Percentiles rank a stretch among this genome's conserved stretches.
Evolutionary conservation across 2,113 vertebrate species (phyloP).

Genomic region (Channa argus): DNA sequence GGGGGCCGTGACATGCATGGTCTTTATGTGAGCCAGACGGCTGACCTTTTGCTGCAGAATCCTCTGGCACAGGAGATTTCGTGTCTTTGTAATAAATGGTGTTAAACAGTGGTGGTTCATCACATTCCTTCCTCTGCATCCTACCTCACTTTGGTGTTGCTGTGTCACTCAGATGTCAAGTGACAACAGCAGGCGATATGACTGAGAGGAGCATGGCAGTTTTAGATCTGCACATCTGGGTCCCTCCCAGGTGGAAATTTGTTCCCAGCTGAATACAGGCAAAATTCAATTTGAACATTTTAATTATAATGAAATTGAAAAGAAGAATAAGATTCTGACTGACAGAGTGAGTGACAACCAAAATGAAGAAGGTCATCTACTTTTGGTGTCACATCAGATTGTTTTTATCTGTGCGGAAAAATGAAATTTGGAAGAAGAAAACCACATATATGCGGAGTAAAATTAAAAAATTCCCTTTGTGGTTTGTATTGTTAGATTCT

Average conservation of each 20-base stretch:
- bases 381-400: conserved; percentile 21
- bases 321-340: background rate
- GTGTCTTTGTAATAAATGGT: conserved; percentile 74
- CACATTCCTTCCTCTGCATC: conserved; percentile 20
- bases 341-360: conserved; percentile 7
- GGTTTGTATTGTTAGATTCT: conserved; percentile 6
- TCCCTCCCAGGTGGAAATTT: conserved; percentile 33
- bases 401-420: conserved; percentile 10
- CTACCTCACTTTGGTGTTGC: conserved; percentile 4
- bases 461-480: conserved; percentile 7
- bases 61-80: conserved; percentile 47
- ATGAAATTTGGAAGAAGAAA: conserved; percentile 11
- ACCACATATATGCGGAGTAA: background rate
- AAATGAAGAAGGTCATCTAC: conserved; percentile 15
- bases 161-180: conserved; percentile 53
- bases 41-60: conserved; percentile 76
- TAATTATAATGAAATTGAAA: conserved; percentile 39
- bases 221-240: conserved; percentile 36
- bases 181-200: conserved; percentile 22
- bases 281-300: conserved; percentile 33
- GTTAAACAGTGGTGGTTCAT: conserved; percentile 43
- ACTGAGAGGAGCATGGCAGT: conserved; percentile 12
- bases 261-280: conserved; percentile 25
- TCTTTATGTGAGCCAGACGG: conserved; percentile 63
- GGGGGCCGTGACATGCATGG: conserved; percentile 66